phyloP scores from a whole-genome alignment of 2,888 invertebrate genomes.

The Scrobipalpa atriplicella region DNA sequence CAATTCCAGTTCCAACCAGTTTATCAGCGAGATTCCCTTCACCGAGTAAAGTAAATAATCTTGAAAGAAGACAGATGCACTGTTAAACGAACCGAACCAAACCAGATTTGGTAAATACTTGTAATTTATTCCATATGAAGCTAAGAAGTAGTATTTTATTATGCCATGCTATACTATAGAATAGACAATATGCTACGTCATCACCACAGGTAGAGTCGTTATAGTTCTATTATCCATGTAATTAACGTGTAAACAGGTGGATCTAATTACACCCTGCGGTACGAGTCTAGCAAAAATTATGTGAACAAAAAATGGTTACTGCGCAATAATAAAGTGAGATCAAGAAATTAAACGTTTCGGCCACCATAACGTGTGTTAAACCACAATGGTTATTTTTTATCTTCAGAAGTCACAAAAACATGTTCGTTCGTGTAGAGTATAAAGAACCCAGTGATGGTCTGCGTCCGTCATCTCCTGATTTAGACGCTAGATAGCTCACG shows the following conservation, averaged over 20 bases:
- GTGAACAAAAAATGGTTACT: conserved; percentile 25
- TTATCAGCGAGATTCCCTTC: no score
- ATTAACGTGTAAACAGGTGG: conserved; percentile 20
- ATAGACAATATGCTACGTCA: not conserved
- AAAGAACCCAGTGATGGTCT: not conserved
- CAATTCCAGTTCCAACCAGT: no score
- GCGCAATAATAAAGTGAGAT: conserved; percentile 24
- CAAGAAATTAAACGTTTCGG: conserved; percentile 28
- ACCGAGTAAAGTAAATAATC: no score
- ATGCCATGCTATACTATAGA: no score
- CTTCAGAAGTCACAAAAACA: conserved; percentile 9
- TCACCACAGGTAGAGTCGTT: not conserved
- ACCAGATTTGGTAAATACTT: no score
- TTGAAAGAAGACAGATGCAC: no score
- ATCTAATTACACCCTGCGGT: conserved; percentile 15
- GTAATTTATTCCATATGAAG: no score
- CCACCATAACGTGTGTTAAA: conserved; percentile 14
- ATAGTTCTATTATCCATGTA: conserved; percentile 4
- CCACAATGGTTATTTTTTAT: conserved; percentile 12
- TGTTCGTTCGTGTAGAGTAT: not conserved
- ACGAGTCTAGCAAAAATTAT: conserved; percentile 5
- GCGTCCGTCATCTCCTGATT: conserved; percentile 35
- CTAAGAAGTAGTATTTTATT: no score
- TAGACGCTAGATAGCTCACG: conserved; percentile 32
- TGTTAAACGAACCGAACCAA: no score